Conservation (phyloP, 2,797 vertebrate species). For the Oceanodroma leucorhoa region DNA sequence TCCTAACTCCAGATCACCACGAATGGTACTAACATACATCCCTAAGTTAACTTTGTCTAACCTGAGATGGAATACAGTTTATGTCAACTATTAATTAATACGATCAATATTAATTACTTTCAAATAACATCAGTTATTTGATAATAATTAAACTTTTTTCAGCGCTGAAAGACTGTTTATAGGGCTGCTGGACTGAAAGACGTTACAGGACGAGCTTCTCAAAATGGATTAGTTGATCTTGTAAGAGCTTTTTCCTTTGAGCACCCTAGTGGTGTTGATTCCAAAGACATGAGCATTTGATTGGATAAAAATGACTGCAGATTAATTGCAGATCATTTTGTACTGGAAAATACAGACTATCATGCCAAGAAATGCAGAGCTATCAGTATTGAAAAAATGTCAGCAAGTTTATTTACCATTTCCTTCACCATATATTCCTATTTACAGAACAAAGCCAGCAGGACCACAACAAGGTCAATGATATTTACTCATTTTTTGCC, state of each 20-base stretch:
- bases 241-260: neutral
- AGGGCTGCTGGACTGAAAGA: neutral
- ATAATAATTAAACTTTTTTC: neutral
- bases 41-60: conserved; percentile 29
- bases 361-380: neutral
- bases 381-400: neutral
- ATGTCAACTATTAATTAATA: neutral
- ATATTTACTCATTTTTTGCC: neutral
- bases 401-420: neutral
- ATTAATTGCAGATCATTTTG: neutral
- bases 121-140: neutral
- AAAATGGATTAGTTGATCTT: conserved; percentile 15
- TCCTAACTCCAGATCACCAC: neutral
- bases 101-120: neutral
- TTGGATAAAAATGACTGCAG: neutral
- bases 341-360: neutral
- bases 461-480: neutral
- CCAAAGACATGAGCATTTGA: conserved; percentile 17
- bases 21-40: neutral
- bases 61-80: neutral
- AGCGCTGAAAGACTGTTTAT: neutral
- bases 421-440: neutral
- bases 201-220: neutral
- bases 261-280: conserved; percentile 3
- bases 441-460: neutral